Percentiles rank a stretch among this genome's conserved stretches.
phyloP scores from a whole-genome alignment of 2,888 invertebrate species.

The Erebia epiphron region DNA sequence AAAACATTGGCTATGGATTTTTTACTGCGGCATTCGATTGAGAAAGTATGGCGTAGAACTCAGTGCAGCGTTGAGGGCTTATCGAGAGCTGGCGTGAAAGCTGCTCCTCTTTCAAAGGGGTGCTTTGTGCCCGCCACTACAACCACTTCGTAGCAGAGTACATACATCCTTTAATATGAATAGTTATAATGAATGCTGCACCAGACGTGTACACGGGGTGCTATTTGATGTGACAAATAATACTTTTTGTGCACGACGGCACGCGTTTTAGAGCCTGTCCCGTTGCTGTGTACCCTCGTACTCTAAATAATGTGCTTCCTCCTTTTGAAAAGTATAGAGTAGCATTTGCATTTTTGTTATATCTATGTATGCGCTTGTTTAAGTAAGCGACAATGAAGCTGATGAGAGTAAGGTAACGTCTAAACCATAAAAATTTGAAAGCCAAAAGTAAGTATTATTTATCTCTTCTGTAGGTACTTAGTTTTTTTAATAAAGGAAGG shows the following conservation, averaged over 20 bases:
- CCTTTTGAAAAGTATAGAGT: conserved; percentile 5
- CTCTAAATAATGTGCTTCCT: conserved; percentile 18
- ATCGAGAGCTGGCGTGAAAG: conserved; percentile 71
- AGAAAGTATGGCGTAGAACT: conserved; percentile 37
- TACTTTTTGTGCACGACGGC: conserved; percentile 39
- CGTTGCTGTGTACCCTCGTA: conserved; percentile 9
- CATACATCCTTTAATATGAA: conserved; percentile 54
- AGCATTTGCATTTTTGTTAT: background rate
- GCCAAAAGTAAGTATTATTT: background rate
- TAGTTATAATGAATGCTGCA: conserved; percentile 50
- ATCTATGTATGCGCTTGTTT: background rate
- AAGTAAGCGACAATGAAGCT: too few relatives aligned
- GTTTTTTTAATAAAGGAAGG: background rate
- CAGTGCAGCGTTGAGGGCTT: conserved; percentile 53
- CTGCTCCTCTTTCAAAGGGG: conserved; percentile 66
- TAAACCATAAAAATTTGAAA: background rate
- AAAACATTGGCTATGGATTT: conserved; percentile 24
- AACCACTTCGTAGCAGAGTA: conserved; percentile 61
- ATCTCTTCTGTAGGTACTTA: background rate
- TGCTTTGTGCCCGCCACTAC: conserved; percentile 70
- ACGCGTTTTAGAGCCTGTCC: conserved; percentile 14
- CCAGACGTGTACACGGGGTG: conserved; percentile 36
- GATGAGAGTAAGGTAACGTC: background rate
- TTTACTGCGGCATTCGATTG: conserved; percentile 36
- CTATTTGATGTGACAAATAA: conserved; percentile 39